Evolutionary conservation across 1,140 invertebrate species (phyloP), one percentile per base, ranked within the genome.

Genomic region (Cylas formicarius): DNA sequence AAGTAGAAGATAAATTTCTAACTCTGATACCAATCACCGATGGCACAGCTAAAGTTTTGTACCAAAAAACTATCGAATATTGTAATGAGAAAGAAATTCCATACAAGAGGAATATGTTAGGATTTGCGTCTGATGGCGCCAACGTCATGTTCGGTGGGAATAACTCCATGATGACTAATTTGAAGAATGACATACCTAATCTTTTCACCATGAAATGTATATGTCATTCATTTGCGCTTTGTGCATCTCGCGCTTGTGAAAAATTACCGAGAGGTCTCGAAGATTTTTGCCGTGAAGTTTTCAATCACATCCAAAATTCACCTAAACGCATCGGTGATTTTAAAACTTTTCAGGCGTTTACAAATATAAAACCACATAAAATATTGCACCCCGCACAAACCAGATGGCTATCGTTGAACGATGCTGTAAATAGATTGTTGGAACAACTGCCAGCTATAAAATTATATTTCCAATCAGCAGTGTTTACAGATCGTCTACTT

Each of bases 41-140:
- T n/a, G n/a, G n/a, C n/a, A n/a, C n/a, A n/a, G n/a, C n/a, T n/a
- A n/a, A n/a, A n/a, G n/a, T n/a, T n/a, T n/a, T n/a, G n/a, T n/a
- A n/a, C 10, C 14, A 4, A 34, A 18, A n/a, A 24, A 48, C 40
- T 23, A 39, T 23, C 6, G 10, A 38, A 10, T 40, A 24, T 35
- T 47, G 45, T 29, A 10, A 31, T 41, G 22, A 38, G 9, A 48
- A 53, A 21, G 33, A 54, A 18, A 67, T 67, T 48, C 60, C 65
- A 13, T 63, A 60, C 36, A 53, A 60, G 56, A 7, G 23, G 8
- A 65, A 68, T 44, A 48, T 68, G 38, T 53, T 69, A 17, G 66
- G 64, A 13, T 69, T 66, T 62, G 62, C 59, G 5, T 55, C 56
- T 20, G 66, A 69, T 60, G 61, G 64, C 8, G 61, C 65, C 4